These are phyloP conservation scores for Hepsetus odoe DNA, from an alignment of 2,113 vertebrate genomes.

Conservation along the genomic window DNA sequence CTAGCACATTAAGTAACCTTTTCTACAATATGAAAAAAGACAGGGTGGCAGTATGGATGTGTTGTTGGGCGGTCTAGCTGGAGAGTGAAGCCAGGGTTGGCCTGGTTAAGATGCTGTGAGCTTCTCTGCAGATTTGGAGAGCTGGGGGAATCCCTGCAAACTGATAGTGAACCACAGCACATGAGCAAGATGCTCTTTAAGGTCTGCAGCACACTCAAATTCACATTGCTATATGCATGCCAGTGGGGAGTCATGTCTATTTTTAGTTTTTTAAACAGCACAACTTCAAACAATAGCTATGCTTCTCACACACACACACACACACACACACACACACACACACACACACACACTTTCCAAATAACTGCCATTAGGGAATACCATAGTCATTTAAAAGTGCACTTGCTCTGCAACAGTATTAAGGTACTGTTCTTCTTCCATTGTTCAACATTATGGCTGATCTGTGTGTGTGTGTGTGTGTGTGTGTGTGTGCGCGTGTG, in stretches of 20 bases:
- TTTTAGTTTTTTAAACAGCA: too few species aligned
- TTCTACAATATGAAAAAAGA: constrained; percentile 30
- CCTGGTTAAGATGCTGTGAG: background rate
- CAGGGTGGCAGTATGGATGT: background rate
- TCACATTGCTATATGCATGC: background rate
- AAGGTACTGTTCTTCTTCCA: too few species aligned
- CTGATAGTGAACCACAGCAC: background rate
- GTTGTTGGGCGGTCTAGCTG: background rate
- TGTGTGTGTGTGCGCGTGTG: too few species aligned
- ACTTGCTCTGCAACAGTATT: too few species aligned
- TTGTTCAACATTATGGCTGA: too few species aligned
- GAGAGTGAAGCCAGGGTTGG: background rate
- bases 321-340: background rate
- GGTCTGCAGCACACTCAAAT: constrained; percentile 9
- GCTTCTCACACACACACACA: constrained; percentile 1
- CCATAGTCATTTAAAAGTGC: too few species aligned
- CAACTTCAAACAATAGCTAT: constrained; percentile 10
- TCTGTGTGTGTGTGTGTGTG: too few species aligned
- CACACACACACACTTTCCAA: too few species aligned
- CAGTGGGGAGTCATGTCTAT: too few species aligned
- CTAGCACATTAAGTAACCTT: constrained; percentile 42
- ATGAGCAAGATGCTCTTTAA: background rate
- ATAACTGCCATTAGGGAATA: too few species aligned
- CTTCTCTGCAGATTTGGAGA: background rate
- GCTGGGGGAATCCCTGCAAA: constrained; percentile 8